Conservation (phyloP, 1,140 invertebrate species). For the Pectinophora gossypiella region DNA sequence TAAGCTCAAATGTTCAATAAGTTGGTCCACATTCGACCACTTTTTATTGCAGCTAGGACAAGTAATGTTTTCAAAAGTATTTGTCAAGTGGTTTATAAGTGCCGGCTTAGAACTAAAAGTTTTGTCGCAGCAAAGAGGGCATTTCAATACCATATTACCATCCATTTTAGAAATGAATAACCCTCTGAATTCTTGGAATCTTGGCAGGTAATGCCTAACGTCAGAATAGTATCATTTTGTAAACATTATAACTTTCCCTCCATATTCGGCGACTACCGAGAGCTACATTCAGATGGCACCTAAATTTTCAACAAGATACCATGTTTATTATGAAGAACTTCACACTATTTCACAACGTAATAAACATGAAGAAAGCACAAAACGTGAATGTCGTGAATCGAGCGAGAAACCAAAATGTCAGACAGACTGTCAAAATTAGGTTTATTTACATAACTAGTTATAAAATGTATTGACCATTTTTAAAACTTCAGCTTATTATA, state of each 20-base stretch:
- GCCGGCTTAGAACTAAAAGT: constrained; percentile 76
- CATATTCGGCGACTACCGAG: neutral
- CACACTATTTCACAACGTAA: constrained; percentile 51
- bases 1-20: constrained; percentile 74
- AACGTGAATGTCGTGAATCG: constrained; percentile 1
- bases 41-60: constrained; percentile 77
- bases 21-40: constrained; percentile 68
- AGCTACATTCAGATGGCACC: constrained; percentile 58
- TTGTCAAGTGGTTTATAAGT: constrained; percentile 78
- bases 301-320: constrained; percentile 58
- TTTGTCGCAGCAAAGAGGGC: constrained; percentile 80
- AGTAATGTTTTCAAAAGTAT: constrained; percentile 76
- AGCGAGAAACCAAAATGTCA: constrained; percentile 10
- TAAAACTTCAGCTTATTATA: too few relatives aligned
- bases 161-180: constrained; percentile 57
- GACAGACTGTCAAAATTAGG: constrained; percentile 10
- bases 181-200: neutral
- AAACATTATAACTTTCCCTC: constrained; percentile 37
- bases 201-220: neutral
- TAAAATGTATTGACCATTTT: too few relatives aligned
- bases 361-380: constrained; percentile 34
- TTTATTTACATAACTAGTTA: too few relatives aligned
- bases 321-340: constrained; percentile 66
- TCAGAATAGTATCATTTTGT: constrained; percentile 33
- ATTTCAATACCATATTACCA: constrained; percentile 72